Evolutionary conservation across 2,888 invertebrate species (phyloP).

Genomic region (Dioctria linearis): DNA sequence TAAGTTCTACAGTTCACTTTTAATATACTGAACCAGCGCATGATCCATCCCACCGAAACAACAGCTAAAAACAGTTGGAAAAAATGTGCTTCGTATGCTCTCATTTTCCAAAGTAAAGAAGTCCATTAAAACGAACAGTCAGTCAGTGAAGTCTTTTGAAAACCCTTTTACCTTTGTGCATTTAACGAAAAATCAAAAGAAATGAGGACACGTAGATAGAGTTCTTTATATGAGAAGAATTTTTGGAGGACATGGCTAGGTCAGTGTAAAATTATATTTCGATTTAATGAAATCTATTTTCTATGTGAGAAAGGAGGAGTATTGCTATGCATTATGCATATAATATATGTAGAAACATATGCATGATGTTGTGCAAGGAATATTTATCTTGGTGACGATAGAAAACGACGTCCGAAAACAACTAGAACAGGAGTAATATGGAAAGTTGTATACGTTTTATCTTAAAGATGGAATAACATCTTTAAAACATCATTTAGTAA

Average conservation of each 20-base stretch:
- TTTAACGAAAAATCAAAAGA: slow-evolving; percentile 13
- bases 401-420: no score
- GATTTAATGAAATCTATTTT: not conserved
- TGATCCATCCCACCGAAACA: not conserved
- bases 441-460: no score
- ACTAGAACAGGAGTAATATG: no score
- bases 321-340: no score
- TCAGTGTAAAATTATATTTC: slow-evolving; percentile 1
- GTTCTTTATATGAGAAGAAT: not conserved
- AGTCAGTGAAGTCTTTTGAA: not conserved
- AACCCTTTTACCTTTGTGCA: slow-evolving; percentile 1
- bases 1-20: not conserved
- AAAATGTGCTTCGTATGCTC: slow-evolving; percentile 9
- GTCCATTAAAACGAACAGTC: not conserved
- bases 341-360: no score
- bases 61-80: not conserved
- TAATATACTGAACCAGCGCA: not conserved
- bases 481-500: no score
- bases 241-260: slow-evolving; percentile 1
- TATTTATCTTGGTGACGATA: no score
- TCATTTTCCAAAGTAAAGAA: slow-evolving; percentile 4
- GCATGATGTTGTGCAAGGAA: no score
- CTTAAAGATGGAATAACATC: no score
- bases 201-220: slow-evolving; percentile 1
- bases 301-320: no score